Base-by-base conservation (phyloP, 2,888 invertebrate species). In the Ophraella communa region DNA sequence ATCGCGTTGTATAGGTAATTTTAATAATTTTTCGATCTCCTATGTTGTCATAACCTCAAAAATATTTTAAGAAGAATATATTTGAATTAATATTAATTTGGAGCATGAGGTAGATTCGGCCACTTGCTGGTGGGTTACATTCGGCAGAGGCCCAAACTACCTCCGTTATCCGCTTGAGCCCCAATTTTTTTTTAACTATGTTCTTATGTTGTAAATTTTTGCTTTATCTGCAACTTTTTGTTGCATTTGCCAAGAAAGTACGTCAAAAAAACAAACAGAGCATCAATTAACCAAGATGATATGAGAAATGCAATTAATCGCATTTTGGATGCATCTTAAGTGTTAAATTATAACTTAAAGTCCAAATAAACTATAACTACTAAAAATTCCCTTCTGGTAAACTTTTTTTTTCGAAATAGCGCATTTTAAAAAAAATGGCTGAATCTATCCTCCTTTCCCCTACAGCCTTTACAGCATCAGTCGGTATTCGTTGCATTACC, bases 41-140 rank as follows among this genome's bases (percentile, higher is more conserved):
- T 47, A 47, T 18, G 47, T 47, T 47, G 17, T 47, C 17, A 47
- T 17, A 47, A 47, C 47, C 8, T 47, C 47, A 47, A 47, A 47
- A 47, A 18, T 47, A 17, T n/a, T n/a, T n/a, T n/a, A 8, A 14
- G 42, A 10, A 42, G 42, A 10, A 42, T 8, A 42, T 42, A 42
- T 42, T 42, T 10, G 3, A 42, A 42, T 42, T 42, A 42, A 42
- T 42, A 42, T 5, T 42, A 42, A 42, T 42, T 18, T 47, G 47
- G 47, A 47, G 47, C 17, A 47, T 47, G 47, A 47, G 17, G 47
- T 47, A 47, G 47, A 47, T 47, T 47, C 47, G 47, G 47, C 10
- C 42, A 42, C 42, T 42, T 42, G 42, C 10, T 42, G 42, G 8
- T 42, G 42, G 42, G 42, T 42, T 42, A 42, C 42, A 42, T 42